A percentile compares a stretch with the other conserved stretches of the same genome.
These are phyloP conservation scores for Apotomis capreana DNA, from an alignment of 2,888 invertebrate species.

Conservation along the genomic window DNA sequence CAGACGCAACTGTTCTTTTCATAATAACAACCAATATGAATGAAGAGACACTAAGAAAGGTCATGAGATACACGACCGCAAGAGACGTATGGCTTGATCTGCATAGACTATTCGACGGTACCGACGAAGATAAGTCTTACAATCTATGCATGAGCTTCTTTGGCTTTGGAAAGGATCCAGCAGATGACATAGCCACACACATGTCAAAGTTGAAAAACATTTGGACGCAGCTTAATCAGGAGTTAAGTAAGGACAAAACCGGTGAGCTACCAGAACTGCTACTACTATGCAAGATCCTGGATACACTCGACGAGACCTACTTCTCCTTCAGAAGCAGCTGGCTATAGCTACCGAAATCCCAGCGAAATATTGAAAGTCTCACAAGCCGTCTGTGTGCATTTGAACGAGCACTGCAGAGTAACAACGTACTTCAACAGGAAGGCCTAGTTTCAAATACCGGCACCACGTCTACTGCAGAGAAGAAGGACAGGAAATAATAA, in stretches of 20 bases:
- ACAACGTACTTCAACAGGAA: slow-evolving; percentile 12
- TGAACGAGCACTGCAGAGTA: slow-evolving; percentile 16
- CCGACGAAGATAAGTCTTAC: too few relatives aligned
- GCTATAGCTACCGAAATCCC: slow-evolving; percentile 19
- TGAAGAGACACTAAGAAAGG: too few relatives aligned
- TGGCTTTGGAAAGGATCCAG: too few relatives aligned
- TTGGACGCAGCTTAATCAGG: background rate
- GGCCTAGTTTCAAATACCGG: slow-evolving; percentile 3
- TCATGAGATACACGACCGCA: too few relatives aligned
- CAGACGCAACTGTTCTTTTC: too few relatives aligned
- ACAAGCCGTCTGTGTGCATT: slow-evolving; percentile 24
- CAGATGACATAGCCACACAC: too few relatives aligned
- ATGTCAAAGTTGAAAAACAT: too few relatives aligned
- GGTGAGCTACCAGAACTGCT: slow-evolving; percentile 25
- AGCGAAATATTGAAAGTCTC: slow-evolving; percentile 22
- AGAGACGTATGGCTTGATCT: too few relatives aligned
- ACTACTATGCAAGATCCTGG: slow-evolving; percentile 23
- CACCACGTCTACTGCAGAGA: background rate
- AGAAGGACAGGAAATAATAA: slow-evolving; percentile 1
- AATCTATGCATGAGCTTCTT: too few relatives aligned
- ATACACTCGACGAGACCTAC: slow-evolving; percentile 26
- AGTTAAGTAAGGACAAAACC: slow-evolving; percentile 10
- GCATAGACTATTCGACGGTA: too few relatives aligned
- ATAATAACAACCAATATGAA: too few relatives aligned
- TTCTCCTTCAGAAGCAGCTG: slow-evolving; percentile 29